These are phyloP conservation scores for Polymixis lichenea DNA, from an alignment of 2,888 invertebrate species.

Conservation along the genomic window DNA sequence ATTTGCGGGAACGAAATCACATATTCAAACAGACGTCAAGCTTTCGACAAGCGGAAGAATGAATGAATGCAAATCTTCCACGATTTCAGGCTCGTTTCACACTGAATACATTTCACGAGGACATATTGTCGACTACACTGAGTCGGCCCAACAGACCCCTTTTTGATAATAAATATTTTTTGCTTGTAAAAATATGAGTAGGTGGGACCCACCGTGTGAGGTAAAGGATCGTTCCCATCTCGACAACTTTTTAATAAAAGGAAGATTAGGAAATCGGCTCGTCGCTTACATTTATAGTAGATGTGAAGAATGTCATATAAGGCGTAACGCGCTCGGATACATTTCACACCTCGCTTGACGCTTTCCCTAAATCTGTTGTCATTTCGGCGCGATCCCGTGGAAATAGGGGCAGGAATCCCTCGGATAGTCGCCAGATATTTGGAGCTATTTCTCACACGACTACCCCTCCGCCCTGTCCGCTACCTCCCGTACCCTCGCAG, in stretches of 20 bases:
- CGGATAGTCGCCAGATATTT: slow-evolving; percentile 87
- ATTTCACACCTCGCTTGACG: slow-evolving; percentile 89
- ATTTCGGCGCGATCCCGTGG: slow-evolving; percentile 87
- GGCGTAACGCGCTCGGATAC: slow-evolving; percentile 86
- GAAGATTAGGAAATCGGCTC: slow-evolving; percentile 85
- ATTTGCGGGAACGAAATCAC: slow-evolving; percentile 77
- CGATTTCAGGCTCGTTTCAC: slow-evolving; percentile 72
- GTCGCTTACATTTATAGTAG: slow-evolving; percentile 83
- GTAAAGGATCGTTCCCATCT: slow-evolving; percentile 68
- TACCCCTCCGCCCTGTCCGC: slow-evolving; percentile 62
- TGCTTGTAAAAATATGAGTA: slow-evolving; percentile 53
- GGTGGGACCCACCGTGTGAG: slow-evolving; percentile 54
- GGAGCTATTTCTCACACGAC: slow-evolving; percentile 87
- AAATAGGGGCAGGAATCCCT: slow-evolving; percentile 87
- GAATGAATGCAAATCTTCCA: slow-evolving; percentile 79
- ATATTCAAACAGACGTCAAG: slow-evolving; percentile 84
- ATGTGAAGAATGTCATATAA: slow-evolving; percentile 89
- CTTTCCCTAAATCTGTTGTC: slow-evolving; percentile 90
- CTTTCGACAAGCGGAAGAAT: slow-evolving; percentile 75
- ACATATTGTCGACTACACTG: slow-evolving; percentile 60
- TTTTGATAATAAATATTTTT: slow-evolving; percentile 56
- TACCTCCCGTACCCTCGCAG: slow-evolving; percentile 55
- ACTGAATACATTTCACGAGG: slow-evolving; percentile 66
- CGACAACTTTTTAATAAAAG: slow-evolving; percentile 88
- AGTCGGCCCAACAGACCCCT: slow-evolving; percentile 38